Evolutionary conservation across 1,140 invertebrate species (phyloP).

Genomic region (Platyura marginata): DNA sequence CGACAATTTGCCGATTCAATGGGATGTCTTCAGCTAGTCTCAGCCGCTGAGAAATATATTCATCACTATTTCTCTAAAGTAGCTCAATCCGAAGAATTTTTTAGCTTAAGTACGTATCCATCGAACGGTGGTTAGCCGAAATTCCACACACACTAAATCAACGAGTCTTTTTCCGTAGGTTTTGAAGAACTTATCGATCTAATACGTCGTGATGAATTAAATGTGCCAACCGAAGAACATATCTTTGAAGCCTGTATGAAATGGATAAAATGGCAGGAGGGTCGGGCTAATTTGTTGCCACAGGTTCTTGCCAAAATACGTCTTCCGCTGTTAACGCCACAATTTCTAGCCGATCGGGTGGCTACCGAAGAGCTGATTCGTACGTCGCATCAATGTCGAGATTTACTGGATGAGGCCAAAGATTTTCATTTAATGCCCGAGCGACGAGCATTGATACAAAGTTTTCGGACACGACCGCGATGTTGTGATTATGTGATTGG

Average conservation of each 20-base stretch:
- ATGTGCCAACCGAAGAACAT: slow-evolving; percentile 48
- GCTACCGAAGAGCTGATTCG: slow-evolving; percentile 65
- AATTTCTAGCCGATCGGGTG: slow-evolving; percentile 67
- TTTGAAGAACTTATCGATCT: slow-evolving; percentile 50
- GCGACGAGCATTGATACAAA: slow-evolving; percentile 48
- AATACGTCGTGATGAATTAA: slow-evolving; percentile 59
- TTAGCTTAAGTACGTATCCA: slow-evolving; percentile 17
- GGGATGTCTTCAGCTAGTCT: slow-evolving; percentile 48
- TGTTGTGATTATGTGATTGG: slow-evolving; percentile 56
- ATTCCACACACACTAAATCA: background rate
- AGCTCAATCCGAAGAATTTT: slow-evolving; percentile 58
- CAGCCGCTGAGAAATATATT: slow-evolving; percentile 64
- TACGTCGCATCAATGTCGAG: slow-evolving; percentile 56
- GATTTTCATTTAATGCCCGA: slow-evolving; percentile 77
- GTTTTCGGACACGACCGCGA: slow-evolving; percentile 54
- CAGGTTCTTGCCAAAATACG: slow-evolving; percentile 57
- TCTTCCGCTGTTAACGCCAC: slow-evolving; percentile 61
- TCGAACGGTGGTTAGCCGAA: background rate
- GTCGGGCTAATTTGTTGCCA: slow-evolving; percentile 38
- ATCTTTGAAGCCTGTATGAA: slow-evolving; percentile 71
- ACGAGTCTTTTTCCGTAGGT: slow-evolving; percentile 20
- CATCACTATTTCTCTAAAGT: slow-evolving; percentile 71
- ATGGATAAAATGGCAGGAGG: slow-evolving; percentile 58
- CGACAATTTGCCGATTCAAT: slow-evolving; percentile 67
- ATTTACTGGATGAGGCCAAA: slow-evolving; percentile 66